Evolutionary conservation across 2,113 vertebrate species (phyloP), one percentile per base, ranked within the genome.

Genomic region (Apaloderma vittatum): DNA sequence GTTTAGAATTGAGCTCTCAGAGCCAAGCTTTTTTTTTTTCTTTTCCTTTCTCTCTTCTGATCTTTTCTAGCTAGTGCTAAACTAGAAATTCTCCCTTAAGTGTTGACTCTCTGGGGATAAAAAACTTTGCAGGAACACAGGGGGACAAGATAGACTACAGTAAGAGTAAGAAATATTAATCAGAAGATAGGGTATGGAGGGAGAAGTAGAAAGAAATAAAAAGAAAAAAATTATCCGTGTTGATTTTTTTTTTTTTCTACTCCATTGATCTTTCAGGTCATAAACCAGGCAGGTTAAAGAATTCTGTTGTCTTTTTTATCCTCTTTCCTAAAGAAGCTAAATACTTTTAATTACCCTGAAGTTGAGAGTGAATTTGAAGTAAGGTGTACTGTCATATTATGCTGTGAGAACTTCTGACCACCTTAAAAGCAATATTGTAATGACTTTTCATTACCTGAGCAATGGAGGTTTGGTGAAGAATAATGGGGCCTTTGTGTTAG

Each of bases 401-500:
- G 23, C 77, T 30, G 7, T 62, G 54, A 89, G 70, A 86, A 59
- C 32, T 85, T 49, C 7, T 40, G 52, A 52, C 73, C 52, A 75
- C 57, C 83, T 84, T 83, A 81, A 74, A 72, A 87, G 22, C 27
- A 61, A 5, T 34, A 11, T 32, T 68, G 68, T 55, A n/a, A n/a
- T 48, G 40, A 40, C 6, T 15, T 74, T 52, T 93, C 23, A 52
- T 85, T 87, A 72, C 77, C 34, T 13, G 76, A 67, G 48, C 27
- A 52, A 80, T 84, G 84, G 91, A 72, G 62, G 49, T 72, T 49
- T 54, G 72, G 49, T 55, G 76, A 59, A 45, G 52, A 45, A 93
- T 89, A 95, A 93, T 77, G n/a, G 32, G 67, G 55, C 70, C 80
- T 89, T 96, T 96, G 95, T 96, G 68, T 81, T 58, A 51, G 52